Base-by-base conservation (phyloP, 2,113 vertebrate genomes). In the Pheucticus melanocephalus region DNA sequence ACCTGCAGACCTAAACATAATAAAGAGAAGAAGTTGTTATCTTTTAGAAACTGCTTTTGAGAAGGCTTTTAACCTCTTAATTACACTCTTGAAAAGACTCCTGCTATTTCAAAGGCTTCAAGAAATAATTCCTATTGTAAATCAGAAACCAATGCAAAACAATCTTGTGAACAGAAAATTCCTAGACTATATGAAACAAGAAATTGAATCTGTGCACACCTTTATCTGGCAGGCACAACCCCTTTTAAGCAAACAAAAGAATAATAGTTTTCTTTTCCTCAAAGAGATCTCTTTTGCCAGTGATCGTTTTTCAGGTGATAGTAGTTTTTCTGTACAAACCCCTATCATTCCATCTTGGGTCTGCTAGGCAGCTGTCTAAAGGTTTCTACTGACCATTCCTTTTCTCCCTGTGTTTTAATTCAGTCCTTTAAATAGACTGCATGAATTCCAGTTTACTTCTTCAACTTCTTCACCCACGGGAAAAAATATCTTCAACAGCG, bases 301-400 rank as follows among this genome's bases (percentile, higher is more conserved):
- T 80, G 91, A 96, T 97, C 95, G 1, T 94, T 92, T 98, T 97
- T 98, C 97, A 97, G 94, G 92, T 95, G 97, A 97, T 93, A 97
- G 95, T 69, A 90, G 94, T 84, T 96, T 97, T 97, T 96, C 95
- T 97, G 96, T 97, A 95, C 90, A 91, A 90, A 81, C 45, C 24
- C 59, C 0, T 98, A 98, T 98, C 98, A 59, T 80, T 96, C 96
- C 92, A 98, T 98, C 98, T 97, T 70, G 82, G 47, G 94, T 92
- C 97, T 98, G 97, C 96, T 95, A 93, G 56, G 69, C 98, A 98
- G 97, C 98, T 98, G 98, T 97, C 96, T 95, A 88, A 96, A 94
- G 90, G 50, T 80, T 96, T 96, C 90, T 71, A 87, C 81, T 95
- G 97, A 97, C 92, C 80, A 87, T 53, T 72, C 87, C 80, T 71